Conservation (phyloP, 2,797 vertebrate species). For the Ceryle rudis region DNA sequence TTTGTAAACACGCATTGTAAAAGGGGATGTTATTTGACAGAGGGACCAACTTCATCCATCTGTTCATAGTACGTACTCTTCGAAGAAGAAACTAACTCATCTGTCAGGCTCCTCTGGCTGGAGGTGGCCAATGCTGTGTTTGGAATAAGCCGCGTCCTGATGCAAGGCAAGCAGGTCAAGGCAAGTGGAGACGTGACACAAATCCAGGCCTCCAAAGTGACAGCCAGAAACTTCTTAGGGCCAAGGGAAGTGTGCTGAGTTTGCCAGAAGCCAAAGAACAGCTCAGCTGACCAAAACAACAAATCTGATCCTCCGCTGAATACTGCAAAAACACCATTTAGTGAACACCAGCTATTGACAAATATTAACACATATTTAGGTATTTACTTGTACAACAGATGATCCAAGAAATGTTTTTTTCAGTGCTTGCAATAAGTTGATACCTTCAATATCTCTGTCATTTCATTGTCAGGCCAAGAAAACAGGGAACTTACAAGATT, state of each 20-base stretch:
- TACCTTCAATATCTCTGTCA: not conserved
- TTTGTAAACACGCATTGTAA: not conserved
- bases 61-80: not conserved
- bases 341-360: not conserved
- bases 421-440: not conserved
- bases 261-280: not conserved
- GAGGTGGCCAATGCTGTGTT: not conserved
- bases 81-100: not conserved
- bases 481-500: not conserved
- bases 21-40: not conserved
- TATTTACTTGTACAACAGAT: not conserved
- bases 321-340: not conserved
- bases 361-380: not conserved
- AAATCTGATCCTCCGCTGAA: not conserved
- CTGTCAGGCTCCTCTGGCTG: accelerated
- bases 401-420: not conserved
- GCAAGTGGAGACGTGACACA: not conserved
- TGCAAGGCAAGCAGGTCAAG: not conserved
- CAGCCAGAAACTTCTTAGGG: not conserved
- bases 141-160: not conserved
- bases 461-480: not conserved
- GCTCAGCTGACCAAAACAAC: not conserved
- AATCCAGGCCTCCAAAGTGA: not conserved
- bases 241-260: not conserved
- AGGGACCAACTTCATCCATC: not conserved